These are phyloP conservation scores for Chrysolina oricalcia DNA, from an alignment of 2,888 invertebrate species.

Conservation along the genomic window DNA sequence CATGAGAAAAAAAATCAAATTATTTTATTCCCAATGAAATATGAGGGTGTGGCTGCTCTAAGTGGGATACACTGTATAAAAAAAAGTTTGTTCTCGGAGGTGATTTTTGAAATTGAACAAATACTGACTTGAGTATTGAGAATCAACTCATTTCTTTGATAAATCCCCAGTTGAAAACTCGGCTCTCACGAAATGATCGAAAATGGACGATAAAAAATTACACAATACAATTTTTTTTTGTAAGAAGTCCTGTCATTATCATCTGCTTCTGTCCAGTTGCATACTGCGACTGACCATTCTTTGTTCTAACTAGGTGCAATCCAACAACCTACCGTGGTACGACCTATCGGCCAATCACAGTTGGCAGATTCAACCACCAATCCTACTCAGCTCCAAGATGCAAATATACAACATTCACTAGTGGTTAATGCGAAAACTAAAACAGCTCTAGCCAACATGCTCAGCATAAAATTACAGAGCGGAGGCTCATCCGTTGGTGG, in stretches of 20 bases:
- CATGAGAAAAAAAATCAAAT: too few species aligned
- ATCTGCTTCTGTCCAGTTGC: background rate
- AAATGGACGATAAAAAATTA: too few species aligned
- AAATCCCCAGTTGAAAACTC: too few species aligned
- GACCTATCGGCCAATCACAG: conserved; percentile 56
- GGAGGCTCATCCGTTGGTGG: conserved; percentile 73
- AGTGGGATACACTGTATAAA: too few species aligned
- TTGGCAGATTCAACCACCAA: conserved; percentile 61
- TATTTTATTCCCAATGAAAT: too few species aligned
- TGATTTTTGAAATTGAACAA: too few species aligned
- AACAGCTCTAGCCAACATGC: conserved; percentile 95
- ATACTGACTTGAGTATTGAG: too few species aligned
- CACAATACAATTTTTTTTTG: background rate
- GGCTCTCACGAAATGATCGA: too few species aligned
- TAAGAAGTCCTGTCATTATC: too few species aligned
- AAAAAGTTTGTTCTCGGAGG: too few species aligned
- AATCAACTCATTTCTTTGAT: too few species aligned
- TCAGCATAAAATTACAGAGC: conserved; percentile 84
- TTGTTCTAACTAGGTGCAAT: conserved; percentile 31
- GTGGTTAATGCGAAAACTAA: conserved; percentile 91
- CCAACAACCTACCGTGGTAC: conserved; percentile 47
- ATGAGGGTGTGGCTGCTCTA: too few species aligned
- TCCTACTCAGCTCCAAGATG: conserved; percentile 51
- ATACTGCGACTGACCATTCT: background rate
- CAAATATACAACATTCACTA: conserved; percentile 45